Percentiles rank a stretch among this genome's conserved stretches.
Evolutionary conservation across 2,888 invertebrate genomes (phyloP).

Genomic region (Eledona agricola): DNA sequence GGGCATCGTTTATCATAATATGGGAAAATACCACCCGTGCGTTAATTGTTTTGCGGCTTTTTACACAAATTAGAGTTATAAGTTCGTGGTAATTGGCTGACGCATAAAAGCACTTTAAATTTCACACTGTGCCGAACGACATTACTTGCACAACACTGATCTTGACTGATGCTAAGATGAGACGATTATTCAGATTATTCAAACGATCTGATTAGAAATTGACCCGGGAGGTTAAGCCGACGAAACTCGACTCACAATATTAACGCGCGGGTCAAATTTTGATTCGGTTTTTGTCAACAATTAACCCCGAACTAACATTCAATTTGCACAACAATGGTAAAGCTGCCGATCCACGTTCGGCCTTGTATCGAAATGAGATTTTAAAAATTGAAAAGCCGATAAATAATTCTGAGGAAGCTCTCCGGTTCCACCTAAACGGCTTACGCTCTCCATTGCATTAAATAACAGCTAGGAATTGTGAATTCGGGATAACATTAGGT

Average conservation of each 20-base stretch:
- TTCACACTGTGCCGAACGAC: conserved; percentile 30
- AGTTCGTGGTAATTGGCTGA: conserved; percentile 31
- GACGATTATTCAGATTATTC: conserved; percentile 28
- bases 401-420: conserved; percentile 36
- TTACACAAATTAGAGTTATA: conserved; percentile 44
- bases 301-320: conserved; percentile 1
- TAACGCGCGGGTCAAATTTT: conserved; percentile 1
- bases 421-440: conserved; percentile 33
- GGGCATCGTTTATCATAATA: conserved; percentile 12
- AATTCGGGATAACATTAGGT: conserved; percentile 30
- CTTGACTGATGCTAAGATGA: conserved; percentile 18
- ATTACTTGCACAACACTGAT: conserved; percentile 27
- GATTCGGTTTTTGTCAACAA: conserved; percentile 1
- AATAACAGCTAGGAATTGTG: conserved; percentile 29
- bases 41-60: conserved; percentile 32
- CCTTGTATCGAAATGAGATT: conserved; percentile 36
- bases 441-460: conserved; percentile 35
- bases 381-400: conserved; percentile 38
- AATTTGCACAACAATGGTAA: conserved; percentile 36
- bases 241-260: too few species aligned
- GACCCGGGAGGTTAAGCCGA: too few species aligned
- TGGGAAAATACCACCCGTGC: conserved; percentile 27
- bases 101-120: conserved; percentile 32
- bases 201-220: too few species aligned
- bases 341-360: conserved; percentile 30